Base-by-base conservation (phyloP, 2,113 vertebrate genomes). In the Clinocottus analis region DNA sequence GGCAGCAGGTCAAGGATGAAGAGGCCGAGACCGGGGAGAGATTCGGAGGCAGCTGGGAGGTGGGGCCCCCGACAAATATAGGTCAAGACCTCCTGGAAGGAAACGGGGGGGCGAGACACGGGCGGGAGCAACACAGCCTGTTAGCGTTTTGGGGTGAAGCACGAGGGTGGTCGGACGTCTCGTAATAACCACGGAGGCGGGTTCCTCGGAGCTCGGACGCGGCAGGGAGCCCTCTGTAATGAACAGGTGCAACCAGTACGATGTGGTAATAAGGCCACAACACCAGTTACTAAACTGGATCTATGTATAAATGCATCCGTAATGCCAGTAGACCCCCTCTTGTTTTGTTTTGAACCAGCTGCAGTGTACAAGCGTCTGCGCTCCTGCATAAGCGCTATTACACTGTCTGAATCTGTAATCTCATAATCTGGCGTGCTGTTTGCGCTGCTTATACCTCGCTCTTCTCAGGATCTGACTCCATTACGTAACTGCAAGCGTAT, bases 81-180 rank as follows among this genome's bases (percentile, higher is more conserved):
- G 90, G 93, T 91, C 90, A 94, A 79, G 77, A 73, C 82, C 73
- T 83, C n/a, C 73, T 31, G 70, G 64, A 87, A 87, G 63, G 82
- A 74, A 79, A 11, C 67, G 6, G 13, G 67, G 75, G 73, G 67
- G 77, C n/a, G 56, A 74, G 70, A 75, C 58, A 29, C 12, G n/a
- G 63, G 62, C 33, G 67, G 43, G 76, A 83, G 72, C 55, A 77
- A 82, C 53, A 35, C 1, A n/a, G 39, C 35, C 33, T 58, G 11
- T 59, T 75, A 63, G 75, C 47, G 58, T 66, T 80, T 31, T 14
- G n/a, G 41, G 49, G 37, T 67, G 17, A 79, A 86, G 74, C 58
- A 71, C 58, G 1, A 59, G 63, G 76, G 55, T 53, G 61, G 73
- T 85, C 19, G 33, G 27, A 70, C 25, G 53, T 62, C 45, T 72